phyloP scores from a whole-genome alignment of 2,888 invertebrate species.

The Drosophila lacicola region DNA sequence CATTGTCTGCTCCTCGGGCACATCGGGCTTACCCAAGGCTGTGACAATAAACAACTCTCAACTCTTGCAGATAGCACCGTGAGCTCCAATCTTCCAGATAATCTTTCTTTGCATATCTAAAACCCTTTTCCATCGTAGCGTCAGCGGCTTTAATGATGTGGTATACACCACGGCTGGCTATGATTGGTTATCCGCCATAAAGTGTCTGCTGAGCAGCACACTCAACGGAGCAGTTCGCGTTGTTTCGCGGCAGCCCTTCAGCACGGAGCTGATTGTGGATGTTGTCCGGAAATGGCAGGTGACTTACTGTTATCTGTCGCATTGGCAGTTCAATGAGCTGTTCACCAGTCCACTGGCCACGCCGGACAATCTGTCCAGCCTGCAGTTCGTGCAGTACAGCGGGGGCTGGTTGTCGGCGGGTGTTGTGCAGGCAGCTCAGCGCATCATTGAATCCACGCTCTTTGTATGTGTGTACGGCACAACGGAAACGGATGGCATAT shows the following conservation, averaged over 20 bases:
- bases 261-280: constrained; percentile 46
- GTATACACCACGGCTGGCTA: constrained; percentile 44
- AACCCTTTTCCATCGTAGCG: constrained; percentile 1
- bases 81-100: background rate
- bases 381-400: constrained; percentile 31
- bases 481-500: constrained; percentile 53
- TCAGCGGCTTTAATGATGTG: constrained; percentile 28
- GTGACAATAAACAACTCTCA: constrained; percentile 55
- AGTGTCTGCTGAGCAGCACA: constrained; percentile 21
- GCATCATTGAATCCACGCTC: constrained; percentile 20
- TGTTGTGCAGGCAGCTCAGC: constrained; percentile 8
- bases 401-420: constrained; percentile 41
- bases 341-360: constrained; percentile 44
- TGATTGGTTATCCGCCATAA: constrained; percentile 63
- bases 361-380: constrained; percentile 22
- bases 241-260: constrained; percentile 51
- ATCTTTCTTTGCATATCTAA: background rate
- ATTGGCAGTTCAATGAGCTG: constrained; percentile 57
- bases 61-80: constrained; percentile 24
- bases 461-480: constrained; percentile 46
- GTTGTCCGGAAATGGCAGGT: constrained; percentile 58
- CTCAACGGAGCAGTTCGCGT: constrained; percentile 53
- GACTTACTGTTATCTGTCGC: constrained; percentile 39
- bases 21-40: constrained; percentile 69
- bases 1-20: constrained; percentile 72